Evolutionary conservation across 92 coral and sea anemone species (phyloP), one percentile per base, ranked within the genome.

Genomic region (Phymanthus crucifer): DNA sequence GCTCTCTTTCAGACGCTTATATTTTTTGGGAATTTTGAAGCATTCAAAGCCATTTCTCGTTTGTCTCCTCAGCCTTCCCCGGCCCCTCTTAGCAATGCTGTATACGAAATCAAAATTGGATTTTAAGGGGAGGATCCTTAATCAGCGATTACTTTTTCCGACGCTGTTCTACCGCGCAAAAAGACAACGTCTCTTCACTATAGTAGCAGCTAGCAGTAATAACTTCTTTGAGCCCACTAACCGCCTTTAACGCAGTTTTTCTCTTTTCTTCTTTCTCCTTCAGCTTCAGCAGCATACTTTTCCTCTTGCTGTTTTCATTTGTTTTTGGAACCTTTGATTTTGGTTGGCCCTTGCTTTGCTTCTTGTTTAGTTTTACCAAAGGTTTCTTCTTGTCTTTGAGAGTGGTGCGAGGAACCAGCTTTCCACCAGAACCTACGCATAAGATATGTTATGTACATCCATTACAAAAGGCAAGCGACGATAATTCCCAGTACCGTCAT

Each of bases 361-460:
- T 56, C 57, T 37, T 6, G 36, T 38, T 14, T 18, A 35, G 40
- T 32, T 54, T 54, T 21, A 19, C 64, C 64, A 19, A 23, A 1
- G 64, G 64, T 19, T 54, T 24, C 68, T 61, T 61, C 5, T 21
- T 23, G 40, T 0, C 52, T 40, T 77, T 61, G 43, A 23, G 57
- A 38, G 26, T 37, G 17, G 12, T 33, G 13, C 61, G 66, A 26
- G 74, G 32, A 1, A 58, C 80, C 11, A 82, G 80, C 48, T 82
- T 82, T 32, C 86, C 86, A 26, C 86, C 86, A 47, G 86, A 73
- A 3, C 86, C 86, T 82, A 32, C 40, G 58, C 65, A 23, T 1
- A 70, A 47, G 11, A 50, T 43, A 23, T n/a, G n/a, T n/a, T n/a
- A 6, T 9, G 14, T 9, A n/a, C 24, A 21, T 29, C 26, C 14